Conservation (phyloP, 2,888 invertebrate species). For the Terebella lapidaria region DNA sequence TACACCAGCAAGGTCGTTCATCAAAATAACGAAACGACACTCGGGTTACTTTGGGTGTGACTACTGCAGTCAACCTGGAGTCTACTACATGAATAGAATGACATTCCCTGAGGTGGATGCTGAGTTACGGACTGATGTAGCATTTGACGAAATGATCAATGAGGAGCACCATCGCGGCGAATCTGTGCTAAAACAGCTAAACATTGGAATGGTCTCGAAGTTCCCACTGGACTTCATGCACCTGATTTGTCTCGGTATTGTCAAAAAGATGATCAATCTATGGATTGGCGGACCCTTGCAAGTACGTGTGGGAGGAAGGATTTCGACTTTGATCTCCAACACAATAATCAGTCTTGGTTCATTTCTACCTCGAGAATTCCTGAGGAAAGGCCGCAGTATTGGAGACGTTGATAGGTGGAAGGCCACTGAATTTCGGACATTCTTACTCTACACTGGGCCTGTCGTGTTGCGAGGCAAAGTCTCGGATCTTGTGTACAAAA, state of each 20-base stretch:
- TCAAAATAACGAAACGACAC: constrained; percentile 32
- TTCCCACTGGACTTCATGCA: constrained; percentile 44
- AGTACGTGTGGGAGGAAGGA: neutral
- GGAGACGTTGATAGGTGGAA: constrained; percentile 30
- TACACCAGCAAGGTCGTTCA: constrained; percentile 34
- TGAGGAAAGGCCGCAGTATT: constrained; percentile 24
- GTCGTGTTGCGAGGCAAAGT: constrained; percentile 9
- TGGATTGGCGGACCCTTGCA: constrained; percentile 11
- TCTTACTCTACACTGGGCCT: no score
- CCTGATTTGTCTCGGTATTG: constrained; percentile 35
- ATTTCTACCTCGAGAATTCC: constrained; percentile 19
- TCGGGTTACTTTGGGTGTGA: constrained; percentile 36
- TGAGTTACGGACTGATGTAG: constrained; percentile 11
- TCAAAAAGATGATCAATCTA: constrained; percentile 21
- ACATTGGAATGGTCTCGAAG: constrained; percentile 25
- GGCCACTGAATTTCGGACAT: constrained; percentile 31
- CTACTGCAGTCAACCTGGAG: constrained; percentile 28
- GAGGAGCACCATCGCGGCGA: constrained; percentile 24
- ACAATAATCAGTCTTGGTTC: neutral
- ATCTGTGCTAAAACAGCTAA: constrained; percentile 23
- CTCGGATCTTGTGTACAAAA: neutral
- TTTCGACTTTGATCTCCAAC: neutral
- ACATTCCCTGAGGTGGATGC: constrained; percentile 11
- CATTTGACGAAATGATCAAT: constrained; percentile 24
- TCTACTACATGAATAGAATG: no score